These are phyloP conservation scores for Clarias gariepinus DNA, from an alignment of 2,113 vertebrate genomes.

Conservation along the genomic window DNA sequence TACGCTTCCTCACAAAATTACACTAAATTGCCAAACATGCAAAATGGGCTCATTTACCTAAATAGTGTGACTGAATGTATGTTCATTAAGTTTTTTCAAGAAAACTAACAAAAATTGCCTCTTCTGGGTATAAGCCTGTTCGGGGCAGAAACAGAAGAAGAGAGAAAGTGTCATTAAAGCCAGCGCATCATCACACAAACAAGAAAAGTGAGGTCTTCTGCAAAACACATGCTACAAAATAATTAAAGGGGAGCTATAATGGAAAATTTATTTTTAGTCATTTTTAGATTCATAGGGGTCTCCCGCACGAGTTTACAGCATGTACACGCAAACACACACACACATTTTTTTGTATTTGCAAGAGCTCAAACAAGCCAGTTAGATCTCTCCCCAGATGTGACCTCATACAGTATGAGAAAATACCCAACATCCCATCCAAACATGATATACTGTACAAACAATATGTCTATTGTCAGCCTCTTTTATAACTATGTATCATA, in stretches of 20 bases:
- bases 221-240: conserved; percentile 17
- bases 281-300: no score
- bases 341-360: no score
- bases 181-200: conserved; percentile 48
- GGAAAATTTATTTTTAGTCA: no score
- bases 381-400: no score
- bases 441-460: not conserved
- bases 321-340: no score
- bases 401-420: no score
- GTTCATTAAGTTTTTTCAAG: conserved; percentile 52
- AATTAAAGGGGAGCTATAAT: not conserved
- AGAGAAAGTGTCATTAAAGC: conserved; percentile 58
- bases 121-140: conserved; percentile 27
- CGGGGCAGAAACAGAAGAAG: conserved; percentile 54
- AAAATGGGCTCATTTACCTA: conserved; percentile 66
- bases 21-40: conserved; percentile 63
- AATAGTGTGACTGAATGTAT: conserved; percentile 62
- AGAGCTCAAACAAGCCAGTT: no score
- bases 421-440: not conserved
- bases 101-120: conserved; percentile 45
- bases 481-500: not conserved
- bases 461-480: not conserved
- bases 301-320: no score
- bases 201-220: conserved; percentile 28
- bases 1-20: conserved; percentile 68